Conservation (phyloP, 35 echinoderm and acorn worm species). For the Diadema setosum region DNA sequence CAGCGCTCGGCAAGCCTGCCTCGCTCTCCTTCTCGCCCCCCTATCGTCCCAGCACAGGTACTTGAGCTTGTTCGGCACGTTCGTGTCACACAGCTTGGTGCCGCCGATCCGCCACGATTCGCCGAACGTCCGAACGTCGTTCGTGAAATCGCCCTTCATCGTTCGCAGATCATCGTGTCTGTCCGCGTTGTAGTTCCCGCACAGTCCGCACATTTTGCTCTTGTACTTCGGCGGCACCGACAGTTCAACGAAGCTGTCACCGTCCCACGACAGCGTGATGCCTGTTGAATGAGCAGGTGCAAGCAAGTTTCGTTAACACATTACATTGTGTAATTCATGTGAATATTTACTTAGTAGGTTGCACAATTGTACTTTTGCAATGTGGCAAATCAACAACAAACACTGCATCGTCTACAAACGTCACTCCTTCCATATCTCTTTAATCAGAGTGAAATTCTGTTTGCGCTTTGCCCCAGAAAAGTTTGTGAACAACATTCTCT, state of each 20-base stretch:
- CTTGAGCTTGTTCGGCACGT: neutral
- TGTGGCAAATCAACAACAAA: too few relatives aligned
- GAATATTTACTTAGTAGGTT: neutral
- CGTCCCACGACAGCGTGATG: constrained; percentile 83
- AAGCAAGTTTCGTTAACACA: neutral
- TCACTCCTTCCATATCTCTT: too few relatives aligned
- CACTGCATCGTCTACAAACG: too few relatives aligned
- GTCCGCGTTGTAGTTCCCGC: constrained; percentile 87
- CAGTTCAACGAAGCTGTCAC: constrained; percentile 89
- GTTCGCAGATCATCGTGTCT: constrained; percentile 70
- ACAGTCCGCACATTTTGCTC: constrained; percentile 82
- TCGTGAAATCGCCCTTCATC: constrained; percentile 28
- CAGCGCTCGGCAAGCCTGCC: constrained; percentile 55
- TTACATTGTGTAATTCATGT: neutral
- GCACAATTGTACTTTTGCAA: neutral
- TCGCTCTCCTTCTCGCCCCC: constrained; percentile 33
- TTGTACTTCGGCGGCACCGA: constrained; percentile 65
- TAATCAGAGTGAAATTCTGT: too few relatives aligned
- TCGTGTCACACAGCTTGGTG: constrained; percentile 46
- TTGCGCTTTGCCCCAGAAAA: too few relatives aligned
- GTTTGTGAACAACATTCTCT: too few relatives aligned
- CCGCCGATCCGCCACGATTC: constrained; percentile 73
- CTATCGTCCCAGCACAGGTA: constrained; percentile 45
- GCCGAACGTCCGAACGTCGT: constrained; percentile 57
- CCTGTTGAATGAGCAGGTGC: constrained; percentile 27